Percentiles rank a stretch among this genome's conserved stretches.
phyloP scores from a whole-genome alignment of 2,888 invertebrate species.

The Hecatera dysodea region DNA sequence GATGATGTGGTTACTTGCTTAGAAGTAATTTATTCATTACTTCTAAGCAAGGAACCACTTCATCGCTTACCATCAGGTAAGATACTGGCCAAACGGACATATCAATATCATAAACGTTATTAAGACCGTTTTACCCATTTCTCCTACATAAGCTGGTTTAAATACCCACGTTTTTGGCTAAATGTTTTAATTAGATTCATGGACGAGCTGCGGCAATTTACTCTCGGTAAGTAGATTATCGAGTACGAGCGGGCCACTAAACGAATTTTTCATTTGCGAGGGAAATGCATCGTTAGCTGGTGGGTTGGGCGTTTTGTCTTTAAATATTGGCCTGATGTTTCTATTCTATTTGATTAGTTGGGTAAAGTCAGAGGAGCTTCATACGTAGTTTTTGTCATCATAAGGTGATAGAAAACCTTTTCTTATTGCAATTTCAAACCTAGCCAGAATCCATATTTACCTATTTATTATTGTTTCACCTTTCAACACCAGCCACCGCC shows the following conservation, averaged over 20 bases:
- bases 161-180: background rate
- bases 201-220: conserved; percentile 5
- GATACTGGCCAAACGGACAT: too few relatives aligned
- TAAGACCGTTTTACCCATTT: background rate
- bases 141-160: background rate
- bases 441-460: too few relatives aligned
- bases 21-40: too few relatives aligned
- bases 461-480: background rate
- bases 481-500: background rate
- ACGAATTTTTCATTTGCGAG: conserved; percentile 31
- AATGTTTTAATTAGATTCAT: conserved; percentile 21
- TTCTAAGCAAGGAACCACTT: too few relatives aligned
- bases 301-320: background rate
- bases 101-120: too few relatives aligned
- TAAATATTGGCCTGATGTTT: background rate
- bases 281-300: conserved; percentile 9
- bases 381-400: background rate
- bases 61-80: too few relatives aligned
- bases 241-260: conserved; percentile 1
- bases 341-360: background rate
- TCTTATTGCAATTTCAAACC: background rate
- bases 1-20: too few relatives aligned
- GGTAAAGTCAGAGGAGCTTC: background rate
- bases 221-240: conserved; percentile 31
- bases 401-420: background rate